Conservation (phyloP, 2,888 invertebrate species). For the Tetrapedia diversipes region DNA sequence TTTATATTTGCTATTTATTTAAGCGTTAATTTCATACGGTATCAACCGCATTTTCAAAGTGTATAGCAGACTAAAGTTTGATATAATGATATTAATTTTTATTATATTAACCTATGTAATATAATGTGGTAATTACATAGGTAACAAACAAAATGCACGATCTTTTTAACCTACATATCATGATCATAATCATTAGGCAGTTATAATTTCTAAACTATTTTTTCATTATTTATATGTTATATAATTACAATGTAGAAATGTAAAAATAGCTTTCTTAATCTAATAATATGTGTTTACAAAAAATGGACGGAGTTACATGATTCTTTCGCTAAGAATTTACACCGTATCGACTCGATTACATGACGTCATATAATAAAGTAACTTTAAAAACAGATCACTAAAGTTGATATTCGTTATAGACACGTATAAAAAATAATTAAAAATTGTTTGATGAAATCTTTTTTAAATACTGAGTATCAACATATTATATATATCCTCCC, state of each 20-base stretch:
- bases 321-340: not conserved
- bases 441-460: not conserved
- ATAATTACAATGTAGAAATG: slow-evolving; percentile 35
- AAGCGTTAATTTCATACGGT: slow-evolving; percentile 23
- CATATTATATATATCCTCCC: slow-evolving; percentile 74
- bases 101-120: slow-evolving; percentile 18
- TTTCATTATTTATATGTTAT: slow-evolving; percentile 10
- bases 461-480: not conserved
- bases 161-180: slow-evolving; percentile 6
- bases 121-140: slow-evolving; percentile 9
- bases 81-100: slow-evolving; percentile 7
- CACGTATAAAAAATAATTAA: not conserved
- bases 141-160: slow-evolving; percentile 2
- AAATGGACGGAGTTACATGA: slow-evolving; percentile 52
- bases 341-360: slow-evolving; percentile 1
- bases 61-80: slow-evolving; percentile 4
- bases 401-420: not conserved
- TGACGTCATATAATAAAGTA: not conserved
- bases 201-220: slow-evolving; percentile 3
- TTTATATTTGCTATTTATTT: slow-evolving; percentile 10
- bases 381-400: slow-evolving; percentile 37
- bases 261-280: slow-evolving; percentile 33
- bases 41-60: slow-evolving; percentile 9
- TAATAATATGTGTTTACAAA: slow-evolving; percentile 24
- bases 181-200: not conserved